A percentile compares a stretch with the other conserved stretches of the same genome.
These are phyloP conservation scores for Bucorvus abyssinicus DNA, from an alignment of 2,797 vertebrate genomes.

Conservation along the genomic window DNA sequence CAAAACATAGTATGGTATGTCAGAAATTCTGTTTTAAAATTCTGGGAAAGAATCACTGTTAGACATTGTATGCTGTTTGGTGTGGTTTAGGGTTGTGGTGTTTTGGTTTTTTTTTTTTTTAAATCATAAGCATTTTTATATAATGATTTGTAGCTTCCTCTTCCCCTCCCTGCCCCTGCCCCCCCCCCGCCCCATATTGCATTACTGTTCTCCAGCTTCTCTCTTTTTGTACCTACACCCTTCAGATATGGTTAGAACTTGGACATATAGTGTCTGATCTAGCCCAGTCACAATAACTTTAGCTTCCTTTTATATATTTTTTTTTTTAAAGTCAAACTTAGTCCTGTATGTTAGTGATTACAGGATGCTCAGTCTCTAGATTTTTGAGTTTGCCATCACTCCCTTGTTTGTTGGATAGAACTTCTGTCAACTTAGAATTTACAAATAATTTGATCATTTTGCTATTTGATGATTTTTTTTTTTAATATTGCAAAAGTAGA, in stretches of 20 bases:
- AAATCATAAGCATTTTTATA: neutral
- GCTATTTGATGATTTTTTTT: neutral
- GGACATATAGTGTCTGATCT: neutral
- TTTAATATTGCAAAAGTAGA: neutral
- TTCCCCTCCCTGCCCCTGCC: neutral
- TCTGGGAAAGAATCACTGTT: neutral
- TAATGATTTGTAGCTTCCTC: neutral
- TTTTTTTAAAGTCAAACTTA: neutral
- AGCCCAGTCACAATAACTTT: neutral
- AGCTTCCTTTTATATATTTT: no score
- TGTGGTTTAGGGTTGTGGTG: neutral
- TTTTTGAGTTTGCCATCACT: neutral
- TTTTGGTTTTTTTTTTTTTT: neutral
- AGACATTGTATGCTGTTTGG: neutral
- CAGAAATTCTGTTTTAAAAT: neutral
- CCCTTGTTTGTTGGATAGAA: neutral
- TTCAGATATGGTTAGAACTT: neutral
- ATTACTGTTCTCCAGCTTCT: neutral
- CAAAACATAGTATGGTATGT: neutral
- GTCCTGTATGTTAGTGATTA: neutral
- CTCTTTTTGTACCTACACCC: neutral
- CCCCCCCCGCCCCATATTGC: accelerated
- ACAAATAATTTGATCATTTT: neutral
- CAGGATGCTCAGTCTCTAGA: neutral
- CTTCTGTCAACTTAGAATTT: neutral